Base-by-base conservation (phyloP, 92 coral and sea anemone genomes). In the Umimayanthus kanabou region DNA sequence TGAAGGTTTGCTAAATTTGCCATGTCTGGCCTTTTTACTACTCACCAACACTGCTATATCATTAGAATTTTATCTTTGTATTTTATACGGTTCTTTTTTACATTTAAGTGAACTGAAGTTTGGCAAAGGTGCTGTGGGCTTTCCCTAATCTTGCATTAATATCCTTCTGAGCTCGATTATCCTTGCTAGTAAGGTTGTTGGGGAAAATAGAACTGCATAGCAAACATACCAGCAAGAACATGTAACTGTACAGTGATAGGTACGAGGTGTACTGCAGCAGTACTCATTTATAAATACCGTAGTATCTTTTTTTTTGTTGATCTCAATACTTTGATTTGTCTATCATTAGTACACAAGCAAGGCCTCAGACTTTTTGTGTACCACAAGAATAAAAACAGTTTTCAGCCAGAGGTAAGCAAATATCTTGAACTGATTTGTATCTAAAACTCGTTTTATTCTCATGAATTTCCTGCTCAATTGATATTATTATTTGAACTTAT, bases 381-480 rank as follows among this genome's bases (percentile, higher is more conserved):
- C 80, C 55, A 80, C 95, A 89, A 91, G 92, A 79, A 76, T 93
- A 4, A 93, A 93, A 64, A 91, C 88, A 25, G 81, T 93, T 42
- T 93, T 93, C 78, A 91, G 85, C 57, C 94, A 89, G 64, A 91
- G 92, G 95, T 91, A 73, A 89, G 90, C 47, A 6, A n/a, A 39
- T 28, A 29, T 4, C 58, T 8, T 28, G 40, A 33, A 15, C 40
- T 42, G 16, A 6, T 49, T 72, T 18, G 39, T 13, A 14, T 33
- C 1, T 29, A 26, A 14, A 39, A 72, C 13, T 33, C 16, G 20
- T 30, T 72, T 25, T 5, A 28, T 13, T 30, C 33, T 72, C 37
- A 10, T 71, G 6, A 71, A 71, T 2, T 28, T 33, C 20, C 14
- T 53, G 58, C 58, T 2, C 4, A 18, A 4, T 11, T 53, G 58